Conservation (phyloP, 2,888 invertebrate species). For the Plusia festucae region DNA sequence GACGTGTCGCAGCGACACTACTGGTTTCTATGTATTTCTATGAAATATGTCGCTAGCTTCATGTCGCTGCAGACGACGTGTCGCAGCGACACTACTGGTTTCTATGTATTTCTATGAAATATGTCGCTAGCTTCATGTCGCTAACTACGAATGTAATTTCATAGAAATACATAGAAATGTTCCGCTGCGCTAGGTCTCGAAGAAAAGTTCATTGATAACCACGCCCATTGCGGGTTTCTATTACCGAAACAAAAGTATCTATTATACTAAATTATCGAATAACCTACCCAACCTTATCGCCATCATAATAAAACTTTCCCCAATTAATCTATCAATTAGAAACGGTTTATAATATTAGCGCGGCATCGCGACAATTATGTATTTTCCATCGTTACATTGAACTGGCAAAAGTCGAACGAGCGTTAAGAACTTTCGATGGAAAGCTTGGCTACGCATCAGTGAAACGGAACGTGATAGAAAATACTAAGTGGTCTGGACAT, state of each 20-base stretch:
- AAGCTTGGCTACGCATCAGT: constrained; percentile 41
- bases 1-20: no score
- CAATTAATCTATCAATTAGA: not conserved
- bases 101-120: no score
- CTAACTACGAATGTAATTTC: no score
- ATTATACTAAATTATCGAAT: not conserved
- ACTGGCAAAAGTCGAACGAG: constrained; percentile 40
- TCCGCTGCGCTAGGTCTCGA: no score
- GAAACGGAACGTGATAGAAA: constrained; percentile 32
- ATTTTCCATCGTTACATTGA: constrained; percentile 25
- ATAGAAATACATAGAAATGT: no score
- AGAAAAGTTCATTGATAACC: no score
- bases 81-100: no score
- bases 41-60: no score
- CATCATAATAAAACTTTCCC: not conserved
- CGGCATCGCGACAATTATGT: not conserved
- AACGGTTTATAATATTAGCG: not conserved
- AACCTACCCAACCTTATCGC: not conserved
- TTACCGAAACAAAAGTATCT: not conserved
- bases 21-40: no score
- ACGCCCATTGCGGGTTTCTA: no score
- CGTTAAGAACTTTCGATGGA: constrained; percentile 50
- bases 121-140: no score
- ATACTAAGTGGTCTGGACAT: constrained; percentile 14
- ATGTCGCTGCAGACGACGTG: no score